Base-by-base conservation (phyloP, 2,888 invertebrate species). In the Zootermopsis nevadensis region DNA sequence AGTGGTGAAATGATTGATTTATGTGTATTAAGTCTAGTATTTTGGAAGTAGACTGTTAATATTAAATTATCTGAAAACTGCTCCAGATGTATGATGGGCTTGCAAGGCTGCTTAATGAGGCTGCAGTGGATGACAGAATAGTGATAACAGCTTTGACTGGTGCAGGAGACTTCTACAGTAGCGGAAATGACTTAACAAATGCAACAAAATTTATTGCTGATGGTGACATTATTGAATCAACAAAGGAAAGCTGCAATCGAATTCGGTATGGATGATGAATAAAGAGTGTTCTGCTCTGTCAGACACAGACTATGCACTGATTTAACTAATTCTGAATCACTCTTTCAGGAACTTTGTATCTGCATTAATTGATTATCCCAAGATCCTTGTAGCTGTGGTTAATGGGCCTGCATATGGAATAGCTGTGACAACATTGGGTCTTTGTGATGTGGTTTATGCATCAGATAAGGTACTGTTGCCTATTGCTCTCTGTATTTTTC, bases 391-490 rank as follows among this genome's bases (percentile, higher is more conserved):
- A 85, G 96, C 95, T 24, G 90, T 98, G 83, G 94, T 99, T 0
- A 98, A 99, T 91, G 99, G 99, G 1, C 98, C 98, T 69, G 97
- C 98, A 24, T 93, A 99, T 86, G 99, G 99, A 38, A 94, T 99
- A 86, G 94, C 95, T 69, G 95, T 94, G 4, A 99, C 99, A 0
- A 94, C 95, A 19, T 90, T 97, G 80, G 95, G 94, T 0, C 91
- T 99, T 1, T 97, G 95, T 90, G 99, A 99, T 91, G 91, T 96
- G 83, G 94, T 98, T 12, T 97, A 96, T 91, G 96, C 97, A 12
- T 93, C 94, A n/a, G 95, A 98, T 86, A 93, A 91, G 89, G 97
- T 95, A 89, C 60, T 6, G 7, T 60, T 15, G n/a, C 27, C n/a
- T 8, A 27, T 15, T 55, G 24, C 22, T 60, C n/a, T n/a, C 6